Evolutionary conservation across 2,113 vertebrate species (phyloP).

Genomic region (Aleadryas rufinucha): DNA sequence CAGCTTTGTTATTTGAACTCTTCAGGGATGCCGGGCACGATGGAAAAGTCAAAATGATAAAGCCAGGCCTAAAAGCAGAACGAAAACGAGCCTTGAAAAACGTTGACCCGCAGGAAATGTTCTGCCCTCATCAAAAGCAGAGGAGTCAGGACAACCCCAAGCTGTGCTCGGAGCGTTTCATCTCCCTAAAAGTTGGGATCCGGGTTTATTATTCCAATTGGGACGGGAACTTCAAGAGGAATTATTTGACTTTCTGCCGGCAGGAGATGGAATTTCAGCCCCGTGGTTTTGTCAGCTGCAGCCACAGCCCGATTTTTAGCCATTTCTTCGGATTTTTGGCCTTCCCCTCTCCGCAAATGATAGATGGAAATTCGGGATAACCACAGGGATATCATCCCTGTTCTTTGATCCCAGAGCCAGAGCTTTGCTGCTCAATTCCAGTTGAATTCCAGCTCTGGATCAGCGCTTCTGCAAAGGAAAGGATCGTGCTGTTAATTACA

Average conservation of each 20-base stretch:
- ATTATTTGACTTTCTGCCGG: neutral
- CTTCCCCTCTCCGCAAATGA: neutral
- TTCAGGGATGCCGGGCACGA: neutral
- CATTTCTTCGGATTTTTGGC: neutral
- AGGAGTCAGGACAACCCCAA: neutral
- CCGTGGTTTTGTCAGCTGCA: neutral
- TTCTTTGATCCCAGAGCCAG: neutral
- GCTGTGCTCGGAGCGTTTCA: neutral
- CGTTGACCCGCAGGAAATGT: neutral
- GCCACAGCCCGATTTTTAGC: neutral
- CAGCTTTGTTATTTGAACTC: neutral
- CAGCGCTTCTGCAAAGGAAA: neutral
- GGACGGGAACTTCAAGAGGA: neutral
- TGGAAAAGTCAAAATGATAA: neutral
- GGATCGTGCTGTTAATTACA: neutral
- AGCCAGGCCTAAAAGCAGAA: neutral
- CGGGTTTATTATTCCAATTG: neutral
- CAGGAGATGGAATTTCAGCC: neutral
- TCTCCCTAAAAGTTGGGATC: neutral
- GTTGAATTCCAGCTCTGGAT: neutral
- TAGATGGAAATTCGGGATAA: neutral
- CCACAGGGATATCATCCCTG: neutral
- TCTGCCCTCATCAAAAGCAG: neutral
- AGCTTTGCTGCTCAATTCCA: neutral
- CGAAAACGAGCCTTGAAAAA: neutral